Evolutionary conservation across 2,113 vertebrate genomes (phyloP), one percentile per base, ranked within the genome.

Genomic region (Pseudopipra pipra): DNA sequence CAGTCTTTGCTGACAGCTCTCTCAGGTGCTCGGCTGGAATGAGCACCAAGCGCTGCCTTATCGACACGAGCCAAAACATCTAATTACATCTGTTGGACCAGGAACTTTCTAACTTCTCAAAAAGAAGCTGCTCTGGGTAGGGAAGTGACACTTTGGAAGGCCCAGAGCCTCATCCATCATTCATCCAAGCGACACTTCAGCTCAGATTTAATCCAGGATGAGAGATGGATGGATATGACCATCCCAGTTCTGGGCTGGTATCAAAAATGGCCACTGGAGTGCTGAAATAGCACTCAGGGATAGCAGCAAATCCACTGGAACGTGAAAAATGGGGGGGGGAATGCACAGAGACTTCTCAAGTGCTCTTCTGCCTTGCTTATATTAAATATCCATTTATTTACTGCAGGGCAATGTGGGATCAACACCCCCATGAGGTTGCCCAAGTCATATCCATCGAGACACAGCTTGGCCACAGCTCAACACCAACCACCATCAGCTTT

Each of bases 111-210:
- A 67, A 68, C 61, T 68, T n/a, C 61, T 59, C 63, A 22, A 4
- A 39, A 56, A 75, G 72, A 80, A 43, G 47, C 41, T 41, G 6
- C 21, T 76, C 23, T 52, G 49, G 46, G 39, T 31, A 56, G 0
- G 0, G 70, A 88, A 19, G 31, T 16, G 59, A 77, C 1, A 2
- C 14, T 87, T 63, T 47, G 51, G 51, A 59, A 76, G n/a, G 35
- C 44, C 41, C 58, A 74, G 35, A 87, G 28, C 9, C 28, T 85
- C 66, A 52, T 75, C 41, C 37, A 83, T 86, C 59, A 33, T 63
- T 47, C 68, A 76, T 30, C 9, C 6, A 39, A 81, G 44, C 30
- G 55, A n/a, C 12, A 7, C 0, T 0, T 0, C 0, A 0, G 4
- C 65, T 71, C 22, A 1, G 58, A 65, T 43, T 61, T 28, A n/a